Evolutionary conservation across 1,140 invertebrate genomes (phyloP).

Genomic region (Brachionus sp.): DNA sequence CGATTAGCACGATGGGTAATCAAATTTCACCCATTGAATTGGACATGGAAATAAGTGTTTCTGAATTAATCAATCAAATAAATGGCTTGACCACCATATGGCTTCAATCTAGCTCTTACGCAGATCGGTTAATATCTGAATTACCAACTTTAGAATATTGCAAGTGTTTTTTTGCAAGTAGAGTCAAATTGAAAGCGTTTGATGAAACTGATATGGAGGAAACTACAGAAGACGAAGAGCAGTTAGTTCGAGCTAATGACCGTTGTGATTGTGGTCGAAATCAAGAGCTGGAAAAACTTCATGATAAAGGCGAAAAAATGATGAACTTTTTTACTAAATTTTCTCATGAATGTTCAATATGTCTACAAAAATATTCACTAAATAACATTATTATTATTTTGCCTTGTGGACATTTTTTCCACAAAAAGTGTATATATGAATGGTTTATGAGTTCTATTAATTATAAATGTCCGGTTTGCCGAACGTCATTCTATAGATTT

Average conservation of each 20-base stretch:
- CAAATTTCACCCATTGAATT: neutral
- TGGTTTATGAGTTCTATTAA: conserved; percentile 42
- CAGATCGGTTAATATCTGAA: conserved; percentile 14
- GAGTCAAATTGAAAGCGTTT: neutral
- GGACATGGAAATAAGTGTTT: conserved; percentile 36
- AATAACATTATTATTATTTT: conserved; percentile 1
- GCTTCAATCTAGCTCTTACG: conserved; percentile 29
- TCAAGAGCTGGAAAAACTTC: neutral
- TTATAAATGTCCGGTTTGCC: conserved; percentile 42
- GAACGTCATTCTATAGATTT: conserved; percentile 14
- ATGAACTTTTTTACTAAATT: conserved; percentile 15
- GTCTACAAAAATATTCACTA: conserved; percentile 29
- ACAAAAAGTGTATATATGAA: conserved; percentile 41
- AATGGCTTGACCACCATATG: conserved; percentile 41
- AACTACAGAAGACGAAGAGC: conserved; percentile 28
- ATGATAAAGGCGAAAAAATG: neutral
- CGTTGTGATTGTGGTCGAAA: conserved; percentile 37
- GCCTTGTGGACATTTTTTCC: conserved; percentile 43
- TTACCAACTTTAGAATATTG: conserved; percentile 26
- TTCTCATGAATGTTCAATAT: conserved; percentile 34
- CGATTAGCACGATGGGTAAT: neutral
- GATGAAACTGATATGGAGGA: conserved; percentile 31
- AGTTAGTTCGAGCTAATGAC: neutral
- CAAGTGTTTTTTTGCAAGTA: conserved; percentile 26
- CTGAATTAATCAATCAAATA: conserved; percentile 43